These are phyloP conservation scores for Corvus hawaiiensis DNA, from an alignment of 2,113 vertebrate species.

Conservation along the genomic window DNA sequence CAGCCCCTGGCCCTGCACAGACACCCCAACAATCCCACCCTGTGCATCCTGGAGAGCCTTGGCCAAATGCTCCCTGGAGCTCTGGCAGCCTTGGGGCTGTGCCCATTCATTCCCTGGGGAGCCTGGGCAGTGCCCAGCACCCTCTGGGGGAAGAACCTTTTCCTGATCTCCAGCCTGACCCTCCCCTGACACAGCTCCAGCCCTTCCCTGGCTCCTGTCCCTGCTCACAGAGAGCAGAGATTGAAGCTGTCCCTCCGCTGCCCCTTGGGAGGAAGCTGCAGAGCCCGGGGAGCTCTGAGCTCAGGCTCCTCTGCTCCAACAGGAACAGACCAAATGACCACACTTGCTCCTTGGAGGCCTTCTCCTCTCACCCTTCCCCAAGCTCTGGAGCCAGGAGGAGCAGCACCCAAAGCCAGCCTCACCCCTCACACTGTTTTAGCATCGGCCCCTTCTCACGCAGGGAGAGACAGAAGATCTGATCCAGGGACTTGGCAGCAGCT, in stretches of 20 bases:
- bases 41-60: fast-evolving
- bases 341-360: background rate
- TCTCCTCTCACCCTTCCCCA: background rate
- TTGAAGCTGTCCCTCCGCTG: background rate
- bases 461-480: background rate
- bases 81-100: background rate
- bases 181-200: background rate
- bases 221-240: background rate
- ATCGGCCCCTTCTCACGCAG: background rate
- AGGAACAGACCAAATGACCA: background rate
- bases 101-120: background rate
- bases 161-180: background rate
- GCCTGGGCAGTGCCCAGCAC: background rate
- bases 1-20: background rate
- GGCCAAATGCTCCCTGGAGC: background rate
- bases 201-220: background rate
- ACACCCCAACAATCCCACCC: background rate
- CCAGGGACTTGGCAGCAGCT: fast-evolving
- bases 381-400: background rate
- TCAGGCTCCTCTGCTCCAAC: background rate
- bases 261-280: background rate
- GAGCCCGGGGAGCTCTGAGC: background rate
- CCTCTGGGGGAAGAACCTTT: background rate
- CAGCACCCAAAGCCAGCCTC: background rate
- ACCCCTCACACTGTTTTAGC: background rate